These are phyloP conservation scores for Gambelia wislizenii DNA, from an alignment of 2,797 vertebrate species.

Conservation along the genomic window DNA sequence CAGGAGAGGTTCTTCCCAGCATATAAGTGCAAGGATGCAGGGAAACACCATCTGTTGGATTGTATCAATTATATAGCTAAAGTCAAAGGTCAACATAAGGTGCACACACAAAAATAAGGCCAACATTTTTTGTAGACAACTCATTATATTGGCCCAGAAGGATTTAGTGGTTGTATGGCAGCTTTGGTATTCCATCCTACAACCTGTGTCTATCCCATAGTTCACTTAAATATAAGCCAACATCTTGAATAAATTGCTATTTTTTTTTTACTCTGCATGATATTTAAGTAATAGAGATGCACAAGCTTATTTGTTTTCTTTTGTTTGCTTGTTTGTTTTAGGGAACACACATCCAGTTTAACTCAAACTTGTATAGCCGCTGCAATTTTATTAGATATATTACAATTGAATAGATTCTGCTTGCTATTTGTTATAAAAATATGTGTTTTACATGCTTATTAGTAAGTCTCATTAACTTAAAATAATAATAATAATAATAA, in stretches of 20 bases:
- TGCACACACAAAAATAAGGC: neutral
- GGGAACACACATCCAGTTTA: conserved; percentile 15
- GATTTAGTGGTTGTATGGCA: no score
- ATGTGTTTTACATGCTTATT: conserved; percentile 40
- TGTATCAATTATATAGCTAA: neutral
- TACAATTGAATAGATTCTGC: conserved; percentile 27
- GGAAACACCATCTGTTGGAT: neutral
- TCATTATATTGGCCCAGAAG: no score
- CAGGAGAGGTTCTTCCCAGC: neutral
- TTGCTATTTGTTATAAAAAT: conserved; percentile 42
- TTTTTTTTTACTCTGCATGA: neutral
- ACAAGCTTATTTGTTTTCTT: neutral
- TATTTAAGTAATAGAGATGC: neutral
- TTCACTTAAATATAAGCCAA: no score
- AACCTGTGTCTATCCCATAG: neutral
- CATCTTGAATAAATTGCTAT: no score
- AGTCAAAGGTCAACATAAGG: neutral
- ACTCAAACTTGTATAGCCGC: conserved; percentile 38
- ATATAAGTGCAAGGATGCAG: neutral
- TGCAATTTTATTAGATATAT: conserved; percentile 45
- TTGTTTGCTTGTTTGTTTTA: no score
- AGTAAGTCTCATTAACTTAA: conserved; percentile 43
- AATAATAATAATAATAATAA: no score
- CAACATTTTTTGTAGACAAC: neutral
- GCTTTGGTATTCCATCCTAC: no score